phyloP scores from a whole-genome alignment of 2,113 vertebrate genomes.

The Cephalopholis sonnerati region DNA sequence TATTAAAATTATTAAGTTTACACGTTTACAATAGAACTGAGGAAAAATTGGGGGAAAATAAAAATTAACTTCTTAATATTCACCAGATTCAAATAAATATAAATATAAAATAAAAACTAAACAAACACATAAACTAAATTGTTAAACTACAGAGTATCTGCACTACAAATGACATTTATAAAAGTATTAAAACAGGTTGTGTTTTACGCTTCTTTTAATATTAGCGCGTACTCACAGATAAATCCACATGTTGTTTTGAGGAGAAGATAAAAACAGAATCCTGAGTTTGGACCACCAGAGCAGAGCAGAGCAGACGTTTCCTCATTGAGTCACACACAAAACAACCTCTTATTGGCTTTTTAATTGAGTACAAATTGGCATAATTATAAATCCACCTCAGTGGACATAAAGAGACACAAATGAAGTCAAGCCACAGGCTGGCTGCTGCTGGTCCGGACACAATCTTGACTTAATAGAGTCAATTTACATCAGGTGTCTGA shows the following conservation, averaged over 20 bases:
- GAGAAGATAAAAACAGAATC: neutral
- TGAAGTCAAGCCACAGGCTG: conserved; percentile 28
- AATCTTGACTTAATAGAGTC: conserved; percentile 57
- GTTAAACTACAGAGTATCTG: no score
- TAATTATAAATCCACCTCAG: conserved; percentile 32
- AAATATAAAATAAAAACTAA: no score
- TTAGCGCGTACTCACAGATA: neutral
- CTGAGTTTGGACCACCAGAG: neutral
- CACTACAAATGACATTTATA: neutral
- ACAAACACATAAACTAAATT: no score
- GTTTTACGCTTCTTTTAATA: neutral
- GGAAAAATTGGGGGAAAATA: no score
- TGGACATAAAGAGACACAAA: conserved; percentile 32
- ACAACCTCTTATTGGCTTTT: conserved; percentile 24
- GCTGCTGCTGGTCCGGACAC: neutral
- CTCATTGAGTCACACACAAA: neutral
- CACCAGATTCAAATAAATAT: no score
- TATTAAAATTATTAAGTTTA: no score
- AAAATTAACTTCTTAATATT: no score
- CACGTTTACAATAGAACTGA: no score
- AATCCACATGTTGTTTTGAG: neutral
- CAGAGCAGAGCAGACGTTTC: neutral
- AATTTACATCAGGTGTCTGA: conserved; percentile 61
- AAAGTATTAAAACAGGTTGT: no score
- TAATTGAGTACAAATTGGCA: conserved; percentile 33